A percentile compares a stretch with the other conserved stretches of the same genome.
Evolutionary conservation across 2,888 invertebrate genomes (phyloP).

Genomic region (Iphiclides podalirius): DNA sequence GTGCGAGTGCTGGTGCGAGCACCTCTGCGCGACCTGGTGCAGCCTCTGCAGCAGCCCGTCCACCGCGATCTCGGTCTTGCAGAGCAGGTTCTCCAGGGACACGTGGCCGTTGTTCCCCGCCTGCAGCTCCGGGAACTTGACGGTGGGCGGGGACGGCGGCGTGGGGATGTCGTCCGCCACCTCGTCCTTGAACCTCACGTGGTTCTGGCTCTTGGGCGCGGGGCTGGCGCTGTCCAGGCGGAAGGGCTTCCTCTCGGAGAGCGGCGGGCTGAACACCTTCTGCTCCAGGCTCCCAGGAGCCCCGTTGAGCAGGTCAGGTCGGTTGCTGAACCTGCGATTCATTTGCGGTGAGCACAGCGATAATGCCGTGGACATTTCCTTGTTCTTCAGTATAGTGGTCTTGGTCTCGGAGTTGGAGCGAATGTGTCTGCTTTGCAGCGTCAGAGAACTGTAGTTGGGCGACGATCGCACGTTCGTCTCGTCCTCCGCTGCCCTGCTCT

Average conservation of each 20-base stretch:
- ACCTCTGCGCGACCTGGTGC: conserved; percentile 86
- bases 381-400: conserved; percentile 69
- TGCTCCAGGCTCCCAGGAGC: conserved; percentile 60
- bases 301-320: conserved; percentile 67
- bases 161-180: conserved; percentile 68
- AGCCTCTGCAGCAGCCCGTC: conserved; percentile 83
- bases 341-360: conserved; percentile 79
- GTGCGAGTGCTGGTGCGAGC: conserved; percentile 86
- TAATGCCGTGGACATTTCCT: conserved; percentile 62
- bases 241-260: conserved; percentile 56
- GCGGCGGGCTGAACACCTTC: conserved; percentile 60
- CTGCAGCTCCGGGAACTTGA: conserved; percentile 59
- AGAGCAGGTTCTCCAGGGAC: conserved; percentile 81
- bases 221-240: conserved; percentile 55
- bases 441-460: conserved; percentile 64
- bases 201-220: conserved; percentile 62
- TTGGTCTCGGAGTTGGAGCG: conserved; percentile 73
- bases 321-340: conserved; percentile 70
- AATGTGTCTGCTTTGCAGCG: conserved; percentile 65
- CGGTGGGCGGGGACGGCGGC: conserved; percentile 68
- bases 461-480: conserved; percentile 51
- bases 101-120: conserved; percentile 79
- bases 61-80: conserved; percentile 86
- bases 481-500: conserved; percentile 59
- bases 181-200: conserved; percentile 72